Evolutionary conservation across 2,888 invertebrate genomes (phyloP).

Genomic region (Phytoseiulus persimilis): DNA sequence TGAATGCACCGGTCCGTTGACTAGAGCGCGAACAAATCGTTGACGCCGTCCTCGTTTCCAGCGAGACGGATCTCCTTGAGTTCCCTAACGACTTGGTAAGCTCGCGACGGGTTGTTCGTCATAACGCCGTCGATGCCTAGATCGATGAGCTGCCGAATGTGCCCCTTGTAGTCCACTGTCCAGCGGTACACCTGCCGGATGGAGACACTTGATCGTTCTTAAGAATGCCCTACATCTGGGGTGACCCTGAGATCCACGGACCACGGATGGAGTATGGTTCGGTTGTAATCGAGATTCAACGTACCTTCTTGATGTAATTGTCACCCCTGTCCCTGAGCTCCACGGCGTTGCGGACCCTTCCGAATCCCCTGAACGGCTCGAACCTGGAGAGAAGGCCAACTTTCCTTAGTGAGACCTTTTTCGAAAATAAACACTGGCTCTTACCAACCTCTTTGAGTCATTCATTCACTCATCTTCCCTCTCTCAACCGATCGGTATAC

Average conservation of each 20-base stretch:
- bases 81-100: slow-evolving; percentile 6
- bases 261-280: no score
- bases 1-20: not conserved
- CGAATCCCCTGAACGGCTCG: slow-evolving; percentile 13
- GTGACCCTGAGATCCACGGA: not conserved
- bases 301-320: slow-evolving; percentile 17
- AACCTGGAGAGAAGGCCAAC: not conserved
- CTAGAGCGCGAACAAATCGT: slow-evolving; percentile 9
- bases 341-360: not conserved
- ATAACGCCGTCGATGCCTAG: slow-evolving; percentile 24
- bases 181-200: slow-evolving; percentile 13
- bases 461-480: not conserved
- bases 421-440: not conserved
- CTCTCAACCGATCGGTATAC: not conserved
- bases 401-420: not conserved
- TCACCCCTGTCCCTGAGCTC: not conserved
- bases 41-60: not conserved
- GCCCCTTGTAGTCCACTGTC: slow-evolving; percentile 23
- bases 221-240: not conserved
- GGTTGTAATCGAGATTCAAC: not conserved
- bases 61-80: slow-evolving; percentile 19
- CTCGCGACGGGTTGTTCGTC: slow-evolving; percentile 25
- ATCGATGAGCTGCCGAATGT: slow-evolving; percentile 21
- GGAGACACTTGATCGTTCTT: not conserved
- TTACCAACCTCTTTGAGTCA: not conserved